Base-by-base conservation (phyloP, 2,888 invertebrate genomes). In the Heliconius erato region DNA sequence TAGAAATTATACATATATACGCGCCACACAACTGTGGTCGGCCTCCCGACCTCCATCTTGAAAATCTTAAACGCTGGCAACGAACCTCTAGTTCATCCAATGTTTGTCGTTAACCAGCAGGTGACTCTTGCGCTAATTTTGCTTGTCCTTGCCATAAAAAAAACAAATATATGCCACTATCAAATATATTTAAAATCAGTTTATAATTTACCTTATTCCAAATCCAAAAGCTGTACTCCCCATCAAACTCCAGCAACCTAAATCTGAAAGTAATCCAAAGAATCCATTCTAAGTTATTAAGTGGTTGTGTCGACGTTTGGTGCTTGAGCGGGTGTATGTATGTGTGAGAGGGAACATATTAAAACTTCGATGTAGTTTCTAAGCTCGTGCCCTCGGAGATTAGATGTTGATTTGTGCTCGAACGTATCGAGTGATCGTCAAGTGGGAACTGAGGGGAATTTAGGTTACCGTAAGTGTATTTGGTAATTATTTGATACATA, bases 291-390 rank as follows among this genome's bases (percentile, higher is more conserved):
- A 80, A 72, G 67, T 74, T 82, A 69, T 81, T 78, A 82, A 81
- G 83, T 74, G 77, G 74, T 79, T 80, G 79, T 74, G 54, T 67
- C 78, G 78, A 44, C 78, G 44, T 67, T 32, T 54, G 59, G 35
- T n/a, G 59, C 35, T n/a, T n/a, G 28, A 67, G 19, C 78, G 28
- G 28, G 44, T 11, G 26, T 76, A 26, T 23, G 80, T 16, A 3
- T 35, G 26, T 35, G 59, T 44, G 54, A 82, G 9, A n/a, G 59
- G 59, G 54, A 82, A 69, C 85, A 83, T 85, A 85, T 85, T 84
- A 84, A 83, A 85, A 85, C 74, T 85, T 84, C 63, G 80, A 83
- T 67, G 78, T 80, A 79, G 74, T 79, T 80, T 49, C 63, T 68
- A 79, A 54, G 40, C 54, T 35, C 44, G 59, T 35, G 54, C 76